phyloP scores from a whole-genome alignment of 53 echinoderm and acorn worm species.

The Pentamera pediparva region DNA sequence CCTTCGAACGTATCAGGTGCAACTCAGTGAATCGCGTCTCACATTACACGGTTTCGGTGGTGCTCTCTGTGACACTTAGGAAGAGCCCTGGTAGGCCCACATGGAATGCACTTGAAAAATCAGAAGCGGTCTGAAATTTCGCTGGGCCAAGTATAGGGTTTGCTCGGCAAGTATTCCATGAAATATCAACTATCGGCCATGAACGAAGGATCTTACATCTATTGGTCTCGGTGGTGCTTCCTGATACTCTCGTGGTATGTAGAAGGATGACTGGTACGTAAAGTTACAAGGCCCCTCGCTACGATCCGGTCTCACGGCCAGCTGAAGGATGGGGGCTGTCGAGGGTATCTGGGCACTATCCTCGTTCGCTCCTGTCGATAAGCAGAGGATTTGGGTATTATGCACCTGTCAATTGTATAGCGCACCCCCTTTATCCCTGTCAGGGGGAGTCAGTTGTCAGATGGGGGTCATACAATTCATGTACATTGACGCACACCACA shows the following conservation, averaged over 20 bases:
- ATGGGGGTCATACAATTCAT: too few species aligned
- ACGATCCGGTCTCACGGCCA: constrained; percentile 8
- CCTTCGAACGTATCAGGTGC: too few species aligned
- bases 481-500: too few species aligned
- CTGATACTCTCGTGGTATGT: constrained; percentile 35
- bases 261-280: constrained; percentile 44
- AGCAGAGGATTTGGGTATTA: neutral
- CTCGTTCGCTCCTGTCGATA: constrained; percentile 24
- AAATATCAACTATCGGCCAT: neutral
- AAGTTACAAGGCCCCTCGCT: constrained; percentile 14
- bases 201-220: constrained; percentile 28
- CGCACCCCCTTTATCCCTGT: too few species aligned
- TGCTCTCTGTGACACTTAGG: too few species aligned
- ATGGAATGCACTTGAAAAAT: too few species aligned
- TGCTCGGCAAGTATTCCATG: neutral
- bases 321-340: constrained; percentile 28
- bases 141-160: neutral
- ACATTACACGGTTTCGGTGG: too few species aligned
- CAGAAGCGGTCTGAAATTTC: too few species aligned
- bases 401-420: too few species aligned
- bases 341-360: constrained; percentile 3
- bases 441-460: too few species aligned
- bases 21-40: too few species aligned
- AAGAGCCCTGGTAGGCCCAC: too few species aligned
- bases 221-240: constrained; percentile 33